These are phyloP conservation scores for Thomomys bottae DNA, from an alignment of 2,113 vertebrate genomes.

Conservation along the genomic window DNA sequence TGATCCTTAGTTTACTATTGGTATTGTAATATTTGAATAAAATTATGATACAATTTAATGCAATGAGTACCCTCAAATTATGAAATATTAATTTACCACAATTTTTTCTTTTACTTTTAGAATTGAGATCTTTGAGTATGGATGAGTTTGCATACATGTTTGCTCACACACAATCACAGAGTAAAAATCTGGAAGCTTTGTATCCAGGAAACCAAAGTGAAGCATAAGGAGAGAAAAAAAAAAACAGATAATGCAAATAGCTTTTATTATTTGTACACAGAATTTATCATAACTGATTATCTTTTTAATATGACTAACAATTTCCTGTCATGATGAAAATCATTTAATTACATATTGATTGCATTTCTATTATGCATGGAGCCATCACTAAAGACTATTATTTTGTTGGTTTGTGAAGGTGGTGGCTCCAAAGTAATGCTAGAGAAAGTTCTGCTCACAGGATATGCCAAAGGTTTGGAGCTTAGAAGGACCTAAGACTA, in stretches of 20 bases:
- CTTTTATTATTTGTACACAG: not conserved
- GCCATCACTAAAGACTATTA: not conserved
- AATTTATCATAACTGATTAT: not conserved
- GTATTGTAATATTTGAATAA: not conserved
- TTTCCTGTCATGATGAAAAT: not conserved
- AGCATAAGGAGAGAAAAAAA: not conserved
- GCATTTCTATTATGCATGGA: not conserved
- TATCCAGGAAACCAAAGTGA: slow-evolving; percentile 21
- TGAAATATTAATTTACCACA: not conserved
- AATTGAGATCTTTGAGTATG: not conserved
- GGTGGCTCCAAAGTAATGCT: not conserved
- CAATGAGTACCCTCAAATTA: not conserved
- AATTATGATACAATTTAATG: not conserved
- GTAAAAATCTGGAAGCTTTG: not conserved
- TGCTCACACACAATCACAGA: not conserved
- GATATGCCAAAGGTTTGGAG: too few relatives aligned
- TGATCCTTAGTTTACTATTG: not conserved
- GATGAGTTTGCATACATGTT: not conserved
- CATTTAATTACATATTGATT: slow-evolving; percentile 8
- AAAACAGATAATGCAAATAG: not conserved
- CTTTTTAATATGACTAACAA: not conserved
- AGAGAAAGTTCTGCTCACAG: slow-evolving; percentile 26
- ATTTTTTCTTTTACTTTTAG: not conserved
- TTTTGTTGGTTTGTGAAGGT: not conserved
- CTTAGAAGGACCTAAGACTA: not conserved